Evolutionary conservation across 2,797 vertebrate species (phyloP).

Genomic region (Scomberomorus guttatus): DNA sequence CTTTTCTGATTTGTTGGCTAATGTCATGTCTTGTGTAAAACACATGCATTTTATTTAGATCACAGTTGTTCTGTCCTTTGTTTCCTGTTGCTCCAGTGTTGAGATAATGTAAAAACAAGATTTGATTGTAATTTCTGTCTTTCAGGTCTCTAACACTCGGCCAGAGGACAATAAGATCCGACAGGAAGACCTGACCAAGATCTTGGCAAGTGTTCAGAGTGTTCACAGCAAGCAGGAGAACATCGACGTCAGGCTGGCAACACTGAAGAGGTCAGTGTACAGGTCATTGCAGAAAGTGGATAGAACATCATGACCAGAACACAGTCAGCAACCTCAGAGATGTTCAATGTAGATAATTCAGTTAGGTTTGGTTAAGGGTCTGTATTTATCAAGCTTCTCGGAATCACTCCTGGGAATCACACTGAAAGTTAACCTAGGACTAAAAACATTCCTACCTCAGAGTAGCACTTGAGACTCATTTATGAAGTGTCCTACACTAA

Average conservation of each 20-base stretch:
- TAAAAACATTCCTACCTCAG: background rate
- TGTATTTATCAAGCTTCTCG: background rate
- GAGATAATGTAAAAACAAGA: background rate
- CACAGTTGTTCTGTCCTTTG: background rate
- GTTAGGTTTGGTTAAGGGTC: too few relatives aligned
- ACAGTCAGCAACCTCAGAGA: too few relatives aligned
- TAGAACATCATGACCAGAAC: background rate
- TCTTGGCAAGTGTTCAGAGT: conserved; percentile 92
- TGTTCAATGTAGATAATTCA: too few relatives aligned
- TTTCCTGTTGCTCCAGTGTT: too few relatives aligned
- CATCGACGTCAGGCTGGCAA: conserved; percentile 91
- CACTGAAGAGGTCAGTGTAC: conserved; percentile 91
- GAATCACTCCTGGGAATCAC: too few relatives aligned
- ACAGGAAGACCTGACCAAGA: conserved; percentile 94
- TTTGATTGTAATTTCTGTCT: background rate
- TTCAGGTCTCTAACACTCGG: conserved; percentile 92
- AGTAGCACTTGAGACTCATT: too few relatives aligned
- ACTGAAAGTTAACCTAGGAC: background rate
- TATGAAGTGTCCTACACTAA: too few relatives aligned
- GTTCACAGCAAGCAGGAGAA: conserved; percentile 95
- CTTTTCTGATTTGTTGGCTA: background rate
- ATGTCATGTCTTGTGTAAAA: background rate
- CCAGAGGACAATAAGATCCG: conserved; percentile 94
- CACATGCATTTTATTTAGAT: background rate
- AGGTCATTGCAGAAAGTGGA: background rate